Percentiles rank a stretch among this genome's conserved stretches.
These are phyloP conservation scores for Typhlichthys eigenmanni DNA, from an alignment of 2,797 vertebrate genomes.

Conservation along the genomic window DNA sequence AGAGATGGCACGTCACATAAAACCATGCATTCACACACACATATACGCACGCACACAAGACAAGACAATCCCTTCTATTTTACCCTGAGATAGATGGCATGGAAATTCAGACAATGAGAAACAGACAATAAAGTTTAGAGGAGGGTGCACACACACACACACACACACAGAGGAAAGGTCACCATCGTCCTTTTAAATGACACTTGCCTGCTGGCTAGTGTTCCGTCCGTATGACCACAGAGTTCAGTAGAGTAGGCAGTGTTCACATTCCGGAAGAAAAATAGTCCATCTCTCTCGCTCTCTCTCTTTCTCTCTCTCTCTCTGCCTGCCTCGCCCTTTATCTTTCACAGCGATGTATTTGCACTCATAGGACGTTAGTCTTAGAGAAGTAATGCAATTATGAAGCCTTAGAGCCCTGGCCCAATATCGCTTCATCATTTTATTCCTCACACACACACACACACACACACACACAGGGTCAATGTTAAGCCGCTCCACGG, in stretches of 20 bases:
- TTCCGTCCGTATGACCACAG: conserved; percentile 44
- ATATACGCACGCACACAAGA: too few species aligned
- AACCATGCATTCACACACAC: background rate
- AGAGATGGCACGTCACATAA: background rate
- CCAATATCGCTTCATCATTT: background rate
- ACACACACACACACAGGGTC: background rate
- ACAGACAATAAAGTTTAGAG: background rate
- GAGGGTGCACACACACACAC: background rate
- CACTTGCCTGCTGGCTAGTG: conserved; percentile 46
- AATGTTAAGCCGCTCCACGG: conserved; percentile 36
- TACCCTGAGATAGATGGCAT: too few species aligned
- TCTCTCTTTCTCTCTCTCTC: too few species aligned
- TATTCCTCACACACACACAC: too few species aligned
- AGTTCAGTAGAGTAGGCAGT: conserved; percentile 46
- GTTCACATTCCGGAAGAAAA: conserved; percentile 27
- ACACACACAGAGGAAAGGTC: conserved; percentile 51
- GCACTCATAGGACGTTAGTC: conserved; percentile 12
- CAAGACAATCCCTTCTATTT: background rate
- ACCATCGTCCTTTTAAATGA: conserved; percentile 59
- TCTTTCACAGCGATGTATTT: background rate
- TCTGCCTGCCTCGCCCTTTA: background rate
- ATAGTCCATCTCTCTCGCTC: conserved; percentile 10
- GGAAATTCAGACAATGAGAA: background rate
- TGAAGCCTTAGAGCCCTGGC: conserved; percentile 5
- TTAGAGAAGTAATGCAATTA: background rate